Percentiles rank a stretch among this genome's conserved stretches.
Conservation (phyloP, 2,113 vertebrate species). For the Lampris megalopsis region DNA sequence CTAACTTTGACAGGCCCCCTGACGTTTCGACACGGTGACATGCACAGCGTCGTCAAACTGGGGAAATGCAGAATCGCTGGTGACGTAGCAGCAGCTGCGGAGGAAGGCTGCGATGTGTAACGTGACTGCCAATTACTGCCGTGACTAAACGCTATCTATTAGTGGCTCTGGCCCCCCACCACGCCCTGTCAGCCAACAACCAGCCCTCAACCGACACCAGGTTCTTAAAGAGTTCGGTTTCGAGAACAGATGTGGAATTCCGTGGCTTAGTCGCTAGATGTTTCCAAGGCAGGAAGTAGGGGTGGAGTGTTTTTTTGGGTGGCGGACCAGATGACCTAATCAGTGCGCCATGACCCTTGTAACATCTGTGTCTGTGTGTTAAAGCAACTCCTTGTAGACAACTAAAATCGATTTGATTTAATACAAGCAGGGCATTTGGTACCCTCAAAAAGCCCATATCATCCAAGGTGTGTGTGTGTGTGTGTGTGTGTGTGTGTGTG, state of each 20-base stretch:
- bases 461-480: neutral
- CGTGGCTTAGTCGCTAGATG: neutral
- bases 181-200: neutral
- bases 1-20: neutral
- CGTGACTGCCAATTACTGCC: neutral
- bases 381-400: conserved; percentile 1
- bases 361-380: conserved; percentile 1
- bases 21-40: conserved; percentile 17
- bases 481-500: too few relatives aligned
- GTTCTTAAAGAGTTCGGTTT: conserved; percentile 4
- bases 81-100: neutral
- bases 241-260: neutral
- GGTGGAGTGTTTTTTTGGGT: neutral
- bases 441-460: neutral
- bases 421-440: neutral
- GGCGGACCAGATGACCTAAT: neutral
- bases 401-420: neutral
- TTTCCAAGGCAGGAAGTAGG: too few relatives aligned
- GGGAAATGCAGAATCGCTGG: neutral
- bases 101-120: conserved; percentile 22
- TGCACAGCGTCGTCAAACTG: neutral
- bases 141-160: conserved; percentile 30
- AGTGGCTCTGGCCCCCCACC: conserved; percentile 26
- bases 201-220: conserved; percentile 14
- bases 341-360: neutral